These are phyloP conservation scores for Trichechus manatus DNA, from an alignment of 2,113 vertebrate species.

Conservation along the genomic window DNA sequence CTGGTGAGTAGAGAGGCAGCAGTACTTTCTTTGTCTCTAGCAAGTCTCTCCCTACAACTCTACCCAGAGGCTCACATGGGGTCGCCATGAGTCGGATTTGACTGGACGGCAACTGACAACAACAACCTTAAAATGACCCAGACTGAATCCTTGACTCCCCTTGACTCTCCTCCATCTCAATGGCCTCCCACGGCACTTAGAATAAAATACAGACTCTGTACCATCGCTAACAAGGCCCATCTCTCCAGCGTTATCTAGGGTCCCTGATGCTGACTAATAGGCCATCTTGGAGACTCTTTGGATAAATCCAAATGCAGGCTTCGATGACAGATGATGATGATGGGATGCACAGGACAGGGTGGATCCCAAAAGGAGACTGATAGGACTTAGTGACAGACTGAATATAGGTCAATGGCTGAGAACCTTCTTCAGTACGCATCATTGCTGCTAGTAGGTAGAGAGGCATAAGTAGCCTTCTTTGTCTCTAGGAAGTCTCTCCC, in stretches of 20 bases:
- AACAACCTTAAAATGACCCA: background rate
- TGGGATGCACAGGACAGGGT: background rate
- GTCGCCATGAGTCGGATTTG: background rate
- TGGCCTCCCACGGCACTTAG: background rate
- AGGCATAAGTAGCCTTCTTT: background rate
- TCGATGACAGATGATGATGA: background rate
- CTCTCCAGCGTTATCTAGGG: background rate
- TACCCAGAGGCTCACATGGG: background rate
- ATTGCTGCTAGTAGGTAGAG: background rate
- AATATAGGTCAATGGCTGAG: background rate
- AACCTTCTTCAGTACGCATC: background rate
- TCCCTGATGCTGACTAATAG: background rate
- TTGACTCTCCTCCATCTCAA: background rate
- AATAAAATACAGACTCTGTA: background rate
- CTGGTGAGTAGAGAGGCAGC: no score
- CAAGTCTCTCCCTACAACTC: background rate
- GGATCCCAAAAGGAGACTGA: background rate
- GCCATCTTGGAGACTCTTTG: background rate
- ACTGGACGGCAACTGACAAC: background rate
- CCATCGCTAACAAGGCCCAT: background rate
- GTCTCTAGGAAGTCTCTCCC: background rate
- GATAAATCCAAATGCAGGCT: background rate
- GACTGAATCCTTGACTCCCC: background rate
- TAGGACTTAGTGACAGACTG: background rate
- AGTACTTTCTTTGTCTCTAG: background rate